Base-by-base conservation (phyloP, 2,797 vertebrate genomes). In the Diglossa cyanea region DNA sequence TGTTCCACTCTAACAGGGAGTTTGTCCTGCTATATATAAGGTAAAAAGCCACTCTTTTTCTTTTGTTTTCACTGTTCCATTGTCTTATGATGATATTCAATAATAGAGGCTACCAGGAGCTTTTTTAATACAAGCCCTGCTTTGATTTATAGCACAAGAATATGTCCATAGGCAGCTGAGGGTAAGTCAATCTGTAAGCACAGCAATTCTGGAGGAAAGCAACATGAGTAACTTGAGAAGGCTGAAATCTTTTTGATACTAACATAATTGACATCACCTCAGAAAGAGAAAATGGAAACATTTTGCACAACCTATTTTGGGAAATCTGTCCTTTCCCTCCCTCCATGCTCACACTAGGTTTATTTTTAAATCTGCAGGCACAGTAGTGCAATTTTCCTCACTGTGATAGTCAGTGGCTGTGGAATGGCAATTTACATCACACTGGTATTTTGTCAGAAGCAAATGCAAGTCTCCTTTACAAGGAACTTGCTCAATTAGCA, bases 331-430 rank as follows among this genome's bases (percentile, higher is more conserved):
- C 62, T 84, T 94, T 84, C 42, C 31, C 37, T 92, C 62, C 20
- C 53, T 90, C 16, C 7, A 0, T 81, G 63, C 77, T 94, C 83
- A 96, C 71, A 95, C 86, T 78, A 70, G 33, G 61, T 92, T 90
- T 96, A 95, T 95, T 96, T 95, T 95, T 91, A 91, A 91, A 78
- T 75, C 76, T 78, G 62, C 79, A 95, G 79, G 35, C 93, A 72
- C 68, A 78, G 90, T 77, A 88, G 79, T 88, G 88, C 51, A 90
- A 55, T 65, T 93, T 94, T 90, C 61, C 77, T 83, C 85, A 80
- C 85, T 90, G 17, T 50, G 33, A 88, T 80, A 88, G 77, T 92
- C 78, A 86, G 57, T 86, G 90, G 60, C 51, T 88, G 66, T 86
- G 80, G 73, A 94, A 79, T 71, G 65, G 66, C 57, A 73, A 70